Base-by-base conservation (phyloP, 2,797 vertebrate genomes). In the Myotis findleyi region DNA sequence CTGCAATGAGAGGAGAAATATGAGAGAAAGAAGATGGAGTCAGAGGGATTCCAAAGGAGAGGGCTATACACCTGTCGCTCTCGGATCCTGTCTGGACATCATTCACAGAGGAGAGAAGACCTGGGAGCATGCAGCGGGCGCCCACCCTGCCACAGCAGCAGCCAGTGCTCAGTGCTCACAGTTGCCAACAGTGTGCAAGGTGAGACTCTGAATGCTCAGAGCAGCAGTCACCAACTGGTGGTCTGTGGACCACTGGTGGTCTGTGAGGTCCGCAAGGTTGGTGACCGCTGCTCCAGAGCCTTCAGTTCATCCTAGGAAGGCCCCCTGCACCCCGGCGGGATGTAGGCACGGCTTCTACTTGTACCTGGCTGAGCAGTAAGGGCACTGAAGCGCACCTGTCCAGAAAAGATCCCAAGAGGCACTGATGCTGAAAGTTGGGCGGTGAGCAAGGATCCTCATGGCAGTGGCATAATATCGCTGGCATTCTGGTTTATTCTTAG, bases 1-100 rank as follows among this genome's bases (percentile, higher is more conserved):
- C 99, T 99, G 97, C 27, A 49, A 20, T 2, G 47, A 47, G 4
- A 7, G 0, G 12, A 93, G 49, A 33, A 14, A 72, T 1, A 3
- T 4, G 21, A 0, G 36, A 25, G 1, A 3, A 3, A 36, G 20
- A 44, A 30, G 41, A 69, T 3, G 3, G 44, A 33, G 27, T 33
- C 38, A 36, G 18, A 49, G n/a, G 62, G 16, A 5, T 27, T 30
- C 14, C 0, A 5, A 23, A 59, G 30, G n/a, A 36, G 8, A 76
- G 21, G 20, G 18, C 81, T 57, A 69, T 64, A 85, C 0, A 0
- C 27, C 6, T 2, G 44, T 20, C 13, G 38, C 0, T 14, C 36
- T 14, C 4, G 4, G 55, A 59, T 59, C 12, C 66, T 21, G 2
- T n/a, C 41, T 25, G 44, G 41, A 64, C 7, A 0, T 25, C 55